Evolutionary conservation across 2,888 invertebrate species (phyloP).

Genomic region (Griposia aprilina): DNA sequence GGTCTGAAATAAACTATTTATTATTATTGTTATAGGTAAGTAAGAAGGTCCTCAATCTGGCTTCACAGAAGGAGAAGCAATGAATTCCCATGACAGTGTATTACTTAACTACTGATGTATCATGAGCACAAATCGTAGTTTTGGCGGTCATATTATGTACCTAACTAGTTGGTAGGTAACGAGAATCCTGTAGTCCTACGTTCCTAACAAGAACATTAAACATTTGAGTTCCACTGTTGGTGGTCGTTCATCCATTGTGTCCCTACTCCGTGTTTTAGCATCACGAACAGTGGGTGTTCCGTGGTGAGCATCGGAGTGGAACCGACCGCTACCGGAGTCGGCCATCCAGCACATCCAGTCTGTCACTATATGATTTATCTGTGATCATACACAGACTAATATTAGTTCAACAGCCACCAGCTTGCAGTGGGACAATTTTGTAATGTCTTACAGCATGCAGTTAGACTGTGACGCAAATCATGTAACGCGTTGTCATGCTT

Average conservation of each 20-base stretch:
- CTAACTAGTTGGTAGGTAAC: neutral
- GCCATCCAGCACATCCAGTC: conserved; percentile 39
- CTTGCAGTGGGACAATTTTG: conserved; percentile 9
- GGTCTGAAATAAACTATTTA: no score
- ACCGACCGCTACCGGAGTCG: conserved; percentile 55
- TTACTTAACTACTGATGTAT: neutral
- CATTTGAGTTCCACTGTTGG: neutral
- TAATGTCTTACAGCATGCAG: conserved; percentile 20
- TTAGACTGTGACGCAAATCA: conserved; percentile 40
- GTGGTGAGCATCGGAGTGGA: conserved; percentile 45
- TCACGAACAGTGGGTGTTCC: conserved; percentile 37
- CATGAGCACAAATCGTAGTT: neutral
- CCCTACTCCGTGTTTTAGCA: conserved; percentile 19
- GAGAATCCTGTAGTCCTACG: no score
- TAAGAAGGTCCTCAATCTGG: neutral
- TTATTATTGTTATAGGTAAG: no score
- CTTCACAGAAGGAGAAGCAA: neutral
- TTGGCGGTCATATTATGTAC: neutral
- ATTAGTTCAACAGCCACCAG: neutral
- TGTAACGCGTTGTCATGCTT: conserved; percentile 44
- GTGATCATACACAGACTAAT: conserved; percentile 9
- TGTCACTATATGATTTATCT: conserved; percentile 55
- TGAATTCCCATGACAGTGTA: neutral
- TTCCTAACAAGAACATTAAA: neutral
- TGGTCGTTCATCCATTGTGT: conserved; percentile 27